Evolutionary conservation across 2,797 vertebrate species (phyloP).

Genomic region (Gobio occitaniae): DNA sequence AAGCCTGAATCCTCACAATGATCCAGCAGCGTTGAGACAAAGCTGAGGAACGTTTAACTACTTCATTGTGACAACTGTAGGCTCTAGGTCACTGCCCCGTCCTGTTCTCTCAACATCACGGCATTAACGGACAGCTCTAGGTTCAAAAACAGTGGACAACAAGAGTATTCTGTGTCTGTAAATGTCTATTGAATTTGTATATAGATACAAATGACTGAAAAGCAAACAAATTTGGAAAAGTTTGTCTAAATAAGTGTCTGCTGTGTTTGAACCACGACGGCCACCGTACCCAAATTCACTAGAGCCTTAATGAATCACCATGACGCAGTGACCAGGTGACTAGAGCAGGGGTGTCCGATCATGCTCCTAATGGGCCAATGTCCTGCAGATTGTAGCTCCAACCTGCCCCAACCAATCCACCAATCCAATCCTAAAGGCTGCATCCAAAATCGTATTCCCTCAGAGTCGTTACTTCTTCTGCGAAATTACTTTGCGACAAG

Average conservation of each 20-base stretch:
- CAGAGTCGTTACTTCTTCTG: not conserved
- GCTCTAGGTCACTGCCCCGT: slow-evolving; percentile 61
- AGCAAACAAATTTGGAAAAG: not conserved
- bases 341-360: slow-evolving; percentile 30
- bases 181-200: not conserved
- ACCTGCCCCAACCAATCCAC: not conserved
- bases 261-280: slow-evolving; percentile 67
- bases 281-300: slow-evolving; percentile 47
- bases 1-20: slow-evolving; percentile 54
- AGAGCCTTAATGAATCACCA: slow-evolving; percentile 54
- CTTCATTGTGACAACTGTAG: slow-evolving; percentile 55
- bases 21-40: slow-evolving; percentile 29
- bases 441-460: not conserved
- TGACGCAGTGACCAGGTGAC: slow-evolving; percentile 56
- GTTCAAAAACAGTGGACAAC: slow-evolving; percentile 64
- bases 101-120: slow-evolving; percentile 40
- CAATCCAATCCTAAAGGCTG: not conserved
- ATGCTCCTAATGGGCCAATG: not conserved
- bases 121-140: slow-evolving; percentile 49
- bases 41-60: slow-evolving; percentile 3
- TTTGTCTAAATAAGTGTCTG: slow-evolving; percentile 16
- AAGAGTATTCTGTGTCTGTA: not conserved
- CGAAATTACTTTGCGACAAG: not conserved
- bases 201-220: not conserved
- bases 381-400: not conserved